Evolutionary conservation across 2,113 vertebrate genomes (phyloP), one percentile per base, ranked within the genome.

Genomic region (Octodon degus): DNA sequence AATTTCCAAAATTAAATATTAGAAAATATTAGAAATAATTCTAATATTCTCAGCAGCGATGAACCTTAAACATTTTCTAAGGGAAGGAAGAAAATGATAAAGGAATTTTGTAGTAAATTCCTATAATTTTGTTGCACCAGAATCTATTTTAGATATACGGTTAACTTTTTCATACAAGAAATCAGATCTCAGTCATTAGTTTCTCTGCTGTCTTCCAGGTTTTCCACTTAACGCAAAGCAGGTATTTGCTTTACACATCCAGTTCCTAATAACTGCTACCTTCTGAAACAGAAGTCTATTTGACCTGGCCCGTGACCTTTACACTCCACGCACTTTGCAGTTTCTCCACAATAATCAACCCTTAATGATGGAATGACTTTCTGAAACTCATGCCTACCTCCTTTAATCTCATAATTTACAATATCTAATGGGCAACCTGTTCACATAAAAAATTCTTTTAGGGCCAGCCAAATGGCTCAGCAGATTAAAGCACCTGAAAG

Each of bases 61-160:
- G 53, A 84, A 47, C 37, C 65, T 92, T 90, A 34, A 65, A 37
- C 43, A 80, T 90, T 84, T 84, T 20, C n/a, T 91, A 91, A 81
- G 10, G 43, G 65, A 63, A 81, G 72, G 70, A 53, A 82, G 79
- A 40, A 43, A 85, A 5, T 87, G 25, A 91, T 19, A 86, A 90
- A 90, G 30, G 47, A 60, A 88, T 50, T 47, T 7, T 85, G 1
- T 74, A 62, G 67, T 62, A 74, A 74, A 74, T 84, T 62, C 32
- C 67, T 92, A 20, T 63, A 92, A 62, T 84, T 92, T 47, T 47
- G 8, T 92, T 63, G 37, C 53, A 10, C 14, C 10, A 9, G 14
- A 37, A 85, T 63, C 55, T 34, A 62, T 74, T 74, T 74, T 84
- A 85, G 53, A 62, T 70, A 82, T 10, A 43, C 7, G 3, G 13